Percentiles rank a stretch among this genome's conserved stretches.
Evolutionary conservation across 2,113 vertebrate species (phyloP).

Genomic region (Dasyprocta punctata): DNA sequence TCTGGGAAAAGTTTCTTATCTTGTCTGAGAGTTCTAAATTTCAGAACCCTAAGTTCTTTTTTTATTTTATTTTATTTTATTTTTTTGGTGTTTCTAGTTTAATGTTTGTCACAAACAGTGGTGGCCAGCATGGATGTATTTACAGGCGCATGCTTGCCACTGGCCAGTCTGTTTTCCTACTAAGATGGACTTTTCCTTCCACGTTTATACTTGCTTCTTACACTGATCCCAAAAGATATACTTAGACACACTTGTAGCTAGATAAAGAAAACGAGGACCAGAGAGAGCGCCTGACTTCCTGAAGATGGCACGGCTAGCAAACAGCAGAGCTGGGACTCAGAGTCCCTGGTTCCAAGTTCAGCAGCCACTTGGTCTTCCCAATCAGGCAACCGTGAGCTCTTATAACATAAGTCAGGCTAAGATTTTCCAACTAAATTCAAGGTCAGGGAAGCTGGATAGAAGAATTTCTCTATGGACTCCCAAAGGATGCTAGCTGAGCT

Average conservation of each 20-base stretch:
- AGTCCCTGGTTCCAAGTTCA: too few species aligned
- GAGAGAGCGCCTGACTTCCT: background rate
- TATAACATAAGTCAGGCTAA: background rate
- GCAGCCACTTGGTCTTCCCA: background rate
- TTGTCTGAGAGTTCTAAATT: background rate
- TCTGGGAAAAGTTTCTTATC: background rate
- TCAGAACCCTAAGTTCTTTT: background rate
- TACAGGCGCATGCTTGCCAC: background rate
- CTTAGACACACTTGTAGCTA: background rate
- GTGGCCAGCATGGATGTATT: too few species aligned
- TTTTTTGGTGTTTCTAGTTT: background rate
- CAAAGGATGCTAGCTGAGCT: background rate
- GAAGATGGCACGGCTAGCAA: background rate
- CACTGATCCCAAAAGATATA: too few species aligned
- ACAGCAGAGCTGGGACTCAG: background rate
- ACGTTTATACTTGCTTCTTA: background rate
- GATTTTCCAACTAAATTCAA: background rate
- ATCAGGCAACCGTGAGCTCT: background rate
- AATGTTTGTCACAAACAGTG: background rate
- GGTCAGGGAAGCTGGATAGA: background rate
- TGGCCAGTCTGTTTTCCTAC: background rate
- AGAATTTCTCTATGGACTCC: background rate
- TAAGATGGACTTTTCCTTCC: background rate
- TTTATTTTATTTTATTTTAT: too few species aligned
- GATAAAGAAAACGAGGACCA: background rate